Evolutionary conservation across 2,113 vertebrate species (phyloP), one percentile per base, ranked within the genome.

Genomic region (Nansenia antarctica): DNA sequence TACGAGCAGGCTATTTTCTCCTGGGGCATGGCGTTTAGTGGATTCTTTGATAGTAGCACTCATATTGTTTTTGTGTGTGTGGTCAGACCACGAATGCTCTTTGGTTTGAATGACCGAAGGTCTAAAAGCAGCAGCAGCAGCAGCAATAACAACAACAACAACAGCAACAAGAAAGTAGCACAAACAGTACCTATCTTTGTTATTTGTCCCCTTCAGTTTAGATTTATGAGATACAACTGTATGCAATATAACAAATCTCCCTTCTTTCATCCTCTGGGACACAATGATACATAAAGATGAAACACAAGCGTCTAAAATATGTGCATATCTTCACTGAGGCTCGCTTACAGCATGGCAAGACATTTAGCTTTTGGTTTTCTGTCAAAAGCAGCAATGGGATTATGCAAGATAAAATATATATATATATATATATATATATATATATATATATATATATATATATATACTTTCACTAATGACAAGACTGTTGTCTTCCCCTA

Each of bases 1-100:
- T 58, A 70, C 22, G 32, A 42, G 52, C 53, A 22, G 53, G 59
- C 70, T 70, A 59, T 76, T 82, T 82, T 73, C 52, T 34, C 27
- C 65, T 32, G 69, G 30, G 31, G 37, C 54, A 62, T 30, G 1
- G 37, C 14, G 1, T 59, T 71, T 70, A 62, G 70, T 34, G 72
- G 74, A 60, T 70, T 72, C 3, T 14, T 9, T 60, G 64, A 72
- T 55, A 64, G 39, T 2, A 32, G 52, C 35, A 5, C 9, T 60
- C 11, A 9, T 26, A 62, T 70, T 58, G 42, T 73, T 37, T 72
- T 64, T 32, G n/a, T 62, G 53, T 74, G 52, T 73, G 80, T 62
- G 85, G 80, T 82, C 67, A 37, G 20, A 54, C 63, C 34, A n/a
- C 76, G 30, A 67, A 67, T 22, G 7, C 3, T 49, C 22, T 34